Conservation (phyloP, 2,797 vertebrate genomes). For the Lycodopsis pacificus region DNA sequence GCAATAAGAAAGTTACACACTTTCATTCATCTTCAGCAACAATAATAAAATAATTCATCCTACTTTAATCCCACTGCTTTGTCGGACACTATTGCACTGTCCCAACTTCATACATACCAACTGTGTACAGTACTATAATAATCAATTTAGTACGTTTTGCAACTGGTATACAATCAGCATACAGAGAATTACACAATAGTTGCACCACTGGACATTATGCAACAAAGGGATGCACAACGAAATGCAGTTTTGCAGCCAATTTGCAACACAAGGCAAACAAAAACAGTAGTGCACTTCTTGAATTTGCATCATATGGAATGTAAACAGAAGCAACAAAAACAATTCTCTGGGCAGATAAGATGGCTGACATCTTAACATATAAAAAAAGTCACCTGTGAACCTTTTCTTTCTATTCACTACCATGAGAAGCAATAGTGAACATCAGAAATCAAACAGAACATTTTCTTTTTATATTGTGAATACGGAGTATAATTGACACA, state of each 20-base stretch:
- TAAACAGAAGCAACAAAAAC: no score
- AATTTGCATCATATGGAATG: no score
- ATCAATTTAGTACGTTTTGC: background rate
- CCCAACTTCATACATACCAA: background rate
- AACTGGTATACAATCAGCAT: background rate
- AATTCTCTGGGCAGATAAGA: no score
- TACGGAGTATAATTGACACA: background rate
- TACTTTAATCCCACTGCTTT: background rate
- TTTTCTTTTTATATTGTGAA: background rate
- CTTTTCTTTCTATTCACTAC: background rate
- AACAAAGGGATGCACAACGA: background rate
- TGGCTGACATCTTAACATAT: no score
- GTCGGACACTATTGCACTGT: background rate
- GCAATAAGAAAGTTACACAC: background rate
- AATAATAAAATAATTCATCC: background rate
- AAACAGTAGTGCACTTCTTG: no score
- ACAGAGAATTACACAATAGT: background rate
- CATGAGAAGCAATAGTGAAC: background rate
- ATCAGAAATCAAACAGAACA: background rate
- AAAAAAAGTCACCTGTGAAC: background rate
- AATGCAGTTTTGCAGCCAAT: background rate
- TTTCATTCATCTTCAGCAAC: background rate
- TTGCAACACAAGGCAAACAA: background rate
- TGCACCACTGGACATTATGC: background rate
- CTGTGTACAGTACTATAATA: background rate